Evolutionary conservation across 2,888 invertebrate species (phyloP), one percentile per base, ranked within the genome.

Genomic region (Notocelia uddmanniana): DNA sequence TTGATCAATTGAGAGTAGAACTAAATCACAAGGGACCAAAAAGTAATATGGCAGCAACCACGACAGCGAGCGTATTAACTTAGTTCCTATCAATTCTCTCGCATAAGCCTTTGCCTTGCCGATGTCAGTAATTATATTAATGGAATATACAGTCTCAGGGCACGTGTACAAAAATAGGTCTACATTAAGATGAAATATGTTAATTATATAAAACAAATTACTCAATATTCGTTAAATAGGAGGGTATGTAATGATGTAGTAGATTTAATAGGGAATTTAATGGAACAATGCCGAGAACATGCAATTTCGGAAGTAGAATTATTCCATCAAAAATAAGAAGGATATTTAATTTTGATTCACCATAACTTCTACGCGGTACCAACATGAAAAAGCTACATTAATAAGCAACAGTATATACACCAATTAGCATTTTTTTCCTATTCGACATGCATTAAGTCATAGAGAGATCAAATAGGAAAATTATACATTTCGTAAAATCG

Each of bases 1-100:
- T 66, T 60, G 66, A 60, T 67, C 59, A 71, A 67, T 66, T 52
- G 59, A 59, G 71, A 66, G 54, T 59, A 59, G 58, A 66, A 67
- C 59, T 55, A 67, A 71, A 60, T 67, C 71, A 60, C 71, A 5
- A 60, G 71, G 71, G 71, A 71, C 59, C 45, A 67, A 70, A 64
- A 70, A 67, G 71, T 59, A 71, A 67, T 71, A 71, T 54, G 31
- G 54, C 59, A 54, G 64, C 70, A 54, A 45, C 70, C 41, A 59
- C 66, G 58, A 59, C 54, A 66, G 54, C 52, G 66, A 60, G 31
- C 58, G 66, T 71, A 66, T 67, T 71, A 66, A 64, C 57, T 71
- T 59, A 54, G 59, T 45, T 71, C 59, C 59, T 59, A 67, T 71
- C 59, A 67, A 67, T 71, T 71, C 54, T 67, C 52, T 58, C 31